Evolutionary conservation across 2,888 invertebrate species (phyloP).

Genomic region (Plebejus melissa): DNA sequence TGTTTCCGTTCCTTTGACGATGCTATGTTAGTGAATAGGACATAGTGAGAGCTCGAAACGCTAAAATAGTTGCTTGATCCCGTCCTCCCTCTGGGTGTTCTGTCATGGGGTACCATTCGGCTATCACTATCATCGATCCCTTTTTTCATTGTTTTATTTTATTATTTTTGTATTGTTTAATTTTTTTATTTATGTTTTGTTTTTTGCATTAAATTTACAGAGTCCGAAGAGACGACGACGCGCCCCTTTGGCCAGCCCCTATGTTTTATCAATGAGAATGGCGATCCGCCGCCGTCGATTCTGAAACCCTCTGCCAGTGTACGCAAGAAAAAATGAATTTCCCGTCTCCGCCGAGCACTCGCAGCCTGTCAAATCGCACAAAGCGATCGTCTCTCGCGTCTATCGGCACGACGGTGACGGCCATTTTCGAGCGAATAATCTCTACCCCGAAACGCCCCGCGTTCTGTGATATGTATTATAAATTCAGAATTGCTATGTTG

Average conservation of each 20-base stretch:
- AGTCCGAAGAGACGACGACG: conserved; percentile 78
- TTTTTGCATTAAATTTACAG: conserved; percentile 67
- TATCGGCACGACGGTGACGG: conserved; percentile 51
- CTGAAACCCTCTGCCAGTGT: conserved; percentile 74
- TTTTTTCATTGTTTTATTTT: conserved; percentile 40
- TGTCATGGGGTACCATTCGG: conserved; percentile 44
- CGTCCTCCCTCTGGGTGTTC: conserved; percentile 56
- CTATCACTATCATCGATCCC: conserved; percentile 34
- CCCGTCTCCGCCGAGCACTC: conserved; percentile 18
- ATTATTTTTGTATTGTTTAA: conserved; percentile 43
- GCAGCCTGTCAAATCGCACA: conserved; percentile 31
- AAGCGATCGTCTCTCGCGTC: conserved; percentile 51
- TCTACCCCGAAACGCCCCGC: conserved; percentile 76
- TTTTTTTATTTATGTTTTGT: conserved; percentile 45
- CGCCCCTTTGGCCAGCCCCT: conserved; percentile 90
- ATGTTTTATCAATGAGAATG: conserved; percentile 81
- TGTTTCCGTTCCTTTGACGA: conserved; percentile 55
- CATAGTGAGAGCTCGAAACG: conserved; percentile 66
- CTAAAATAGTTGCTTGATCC: conserved; percentile 67
- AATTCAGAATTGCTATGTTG: conserved; percentile 42
- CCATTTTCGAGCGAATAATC: conserved; percentile 56
- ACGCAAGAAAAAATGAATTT: conserved; percentile 72
- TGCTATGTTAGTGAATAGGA: conserved; percentile 69
- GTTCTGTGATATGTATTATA: conserved; percentile 74
- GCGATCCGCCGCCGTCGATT: conserved; percentile 74